Evolutionary conservation across 2,888 invertebrate species (phyloP), one percentile per base, ranked within the genome.

Genomic region (Torymus aiolomorphi): DNA sequence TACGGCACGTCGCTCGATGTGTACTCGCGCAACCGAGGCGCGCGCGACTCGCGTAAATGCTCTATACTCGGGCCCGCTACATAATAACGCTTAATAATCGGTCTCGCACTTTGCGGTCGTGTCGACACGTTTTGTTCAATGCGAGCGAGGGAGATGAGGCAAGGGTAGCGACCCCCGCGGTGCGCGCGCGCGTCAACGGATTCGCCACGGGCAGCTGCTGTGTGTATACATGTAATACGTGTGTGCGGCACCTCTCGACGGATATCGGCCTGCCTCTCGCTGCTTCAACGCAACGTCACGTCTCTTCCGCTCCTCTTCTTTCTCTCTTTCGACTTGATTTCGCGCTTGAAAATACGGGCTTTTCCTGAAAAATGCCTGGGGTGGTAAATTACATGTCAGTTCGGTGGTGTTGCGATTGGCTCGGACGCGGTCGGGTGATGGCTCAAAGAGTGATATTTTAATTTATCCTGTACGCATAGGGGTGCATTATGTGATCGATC

Each of bases 161-260:
- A 83, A 82, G 84, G 84, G 84, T 84, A 76, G 80, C 80, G 80
- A 82, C 84, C 85, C 87, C 85, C 82, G 80, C 84, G 57, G 63
- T 20, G 67, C n/a, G n/a, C 57, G 83, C 31, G 31, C 31, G 80
- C 71, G 82, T 78, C 83, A 86, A 84, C 82, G 83, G 84, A 90
- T 90, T 90, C 86, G 90, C 85, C 81, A 89, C 88, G 90, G 89
- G 85, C 90, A 90, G 90, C 90, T 90, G 90, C 83, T 31, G 31
- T 31, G 31, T 31, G 5, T 31, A 31, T 31, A 31, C 31, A 31
- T 31, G 31, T 31, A 5, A 5, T 31, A 5, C 5, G 31, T 31
- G 31, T 31, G 31, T 31, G 85, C 80, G 83, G 81, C 82, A 82
- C 80, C 82, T 75, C 42, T 69, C 54, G 31, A 31, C 31, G 31